These are phyloP conservation scores for Pseudococcus longispinus DNA, from an alignment of 2,888 invertebrate genomes.

Conservation along the genomic window DNA sequence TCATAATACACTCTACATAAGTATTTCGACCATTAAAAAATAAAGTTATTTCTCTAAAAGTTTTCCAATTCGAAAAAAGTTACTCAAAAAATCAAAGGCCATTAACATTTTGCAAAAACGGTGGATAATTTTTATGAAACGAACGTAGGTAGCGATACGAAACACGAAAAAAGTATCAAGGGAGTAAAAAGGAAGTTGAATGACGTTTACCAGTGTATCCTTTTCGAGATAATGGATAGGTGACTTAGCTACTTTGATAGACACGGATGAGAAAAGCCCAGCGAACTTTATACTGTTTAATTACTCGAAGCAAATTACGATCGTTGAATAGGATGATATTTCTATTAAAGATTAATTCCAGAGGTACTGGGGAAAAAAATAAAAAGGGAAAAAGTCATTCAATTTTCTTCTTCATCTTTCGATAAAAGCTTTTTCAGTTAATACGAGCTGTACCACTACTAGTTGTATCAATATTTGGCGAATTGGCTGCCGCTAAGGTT, in stretches of 20 bases:
- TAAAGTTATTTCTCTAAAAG: too few relatives aligned
- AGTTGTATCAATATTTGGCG: conserved; percentile 31
- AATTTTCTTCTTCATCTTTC: conserved; percentile 6
- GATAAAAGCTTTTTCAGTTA: conserved; percentile 21
- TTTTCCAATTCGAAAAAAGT: too few relatives aligned
- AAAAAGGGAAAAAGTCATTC: background rate
- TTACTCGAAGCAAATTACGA: background rate
- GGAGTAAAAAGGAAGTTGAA: too few relatives aligned
- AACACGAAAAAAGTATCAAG: too few relatives aligned
- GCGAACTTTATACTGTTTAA: background rate
- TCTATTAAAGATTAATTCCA: background rate
- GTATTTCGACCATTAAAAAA: too few relatives aligned
- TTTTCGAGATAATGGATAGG: too few relatives aligned
- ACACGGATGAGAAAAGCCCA: background rate
- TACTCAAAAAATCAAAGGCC: too few relatives aligned
- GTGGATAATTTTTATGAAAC: too few relatives aligned
- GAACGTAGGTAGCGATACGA: too few relatives aligned
- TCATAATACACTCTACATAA: too few relatives aligned
- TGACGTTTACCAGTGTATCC: too few relatives aligned
- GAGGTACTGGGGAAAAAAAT: background rate
- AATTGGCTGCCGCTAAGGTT: background rate
- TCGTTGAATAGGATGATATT: background rate
- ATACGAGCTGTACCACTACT: background rate
- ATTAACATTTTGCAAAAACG: too few relatives aligned
- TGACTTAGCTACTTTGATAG: background rate